Base-by-base conservation (phyloP, 2,113 vertebrate species). In the Psittacula cyanocephala region DNA sequence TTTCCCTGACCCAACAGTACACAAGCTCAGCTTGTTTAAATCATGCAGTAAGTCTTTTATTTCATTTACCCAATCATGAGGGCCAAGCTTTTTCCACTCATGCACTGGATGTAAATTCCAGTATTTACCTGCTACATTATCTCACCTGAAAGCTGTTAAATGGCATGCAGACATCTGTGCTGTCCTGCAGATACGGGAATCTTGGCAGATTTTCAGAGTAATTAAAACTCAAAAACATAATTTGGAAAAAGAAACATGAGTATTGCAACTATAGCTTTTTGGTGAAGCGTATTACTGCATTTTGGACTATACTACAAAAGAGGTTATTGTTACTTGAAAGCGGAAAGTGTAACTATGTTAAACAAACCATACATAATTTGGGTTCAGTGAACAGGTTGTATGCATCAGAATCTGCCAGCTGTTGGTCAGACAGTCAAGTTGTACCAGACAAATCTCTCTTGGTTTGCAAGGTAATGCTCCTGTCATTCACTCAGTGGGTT, bases 91-190 rank as follows among this genome's bases (percentile, higher is more conserved):
- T 94, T 91, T 80, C n/a, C n/a, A 94, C 22, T 70, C 43, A 1
- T 63, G 44, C 23, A 24, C 33, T 71, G 23, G 19, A 41, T 91
- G 52, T 72, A 74, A 94, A 6, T 79, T 89, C 43, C 27, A n/a
- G 18, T 44, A 90, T 79, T 92, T 37, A 50, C 64, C 17, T 47
- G 23, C 33, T 79, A 67, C 11, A 13, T 94, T 82, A 89, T 94
- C 92, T 96, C 78, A 93, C 86, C 63, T 81, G 75, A 92, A 96
- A 96, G 63, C 75, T 92, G 62, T 75, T 94, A 95, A 94, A 81
- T 27, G 70, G 17, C 69, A 78, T 2, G 12, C 5, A 91, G 57
- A 89, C 90, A 94, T 88, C 85, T 97, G 88, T 76, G 86, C 44
- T 88, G 25, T 81, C 72, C 79, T 72, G n/a, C 24, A 47, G 47